Percentiles rank a stretch among this genome's conserved stretches.
phyloP scores from a whole-genome alignment of 1,140 invertebrate genomes.

The Calosoma granatense region DNA sequence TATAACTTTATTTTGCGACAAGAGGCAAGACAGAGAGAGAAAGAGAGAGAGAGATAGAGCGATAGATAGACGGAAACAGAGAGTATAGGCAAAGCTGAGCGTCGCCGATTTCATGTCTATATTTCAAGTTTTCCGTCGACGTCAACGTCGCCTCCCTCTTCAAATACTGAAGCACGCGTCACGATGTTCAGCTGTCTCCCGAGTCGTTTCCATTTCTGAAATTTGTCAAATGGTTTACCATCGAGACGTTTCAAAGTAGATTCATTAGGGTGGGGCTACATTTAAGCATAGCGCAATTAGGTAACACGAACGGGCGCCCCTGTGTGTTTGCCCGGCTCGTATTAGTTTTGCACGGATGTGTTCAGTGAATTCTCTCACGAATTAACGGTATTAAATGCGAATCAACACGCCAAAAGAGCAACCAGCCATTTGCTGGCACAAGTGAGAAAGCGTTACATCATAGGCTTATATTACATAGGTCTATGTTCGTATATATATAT shows the following conservation, averaged over 20 bases:
- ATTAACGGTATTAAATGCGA: background rate
- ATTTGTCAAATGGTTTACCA: background rate
- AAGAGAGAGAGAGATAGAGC: too few species aligned
- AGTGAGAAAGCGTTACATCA: too few species aligned
- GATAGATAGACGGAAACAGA: too few species aligned
- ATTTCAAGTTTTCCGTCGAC: background rate
- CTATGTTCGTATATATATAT: too few species aligned
- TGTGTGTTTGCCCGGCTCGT: background rate
- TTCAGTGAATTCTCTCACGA: background rate
- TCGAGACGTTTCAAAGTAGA: background rate
- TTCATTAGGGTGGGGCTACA: background rate
- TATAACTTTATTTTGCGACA: too few species aligned
- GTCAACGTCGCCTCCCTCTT: background rate
- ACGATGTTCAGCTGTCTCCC: background rate
- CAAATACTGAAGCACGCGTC: background rate
- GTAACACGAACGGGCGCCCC: background rate
- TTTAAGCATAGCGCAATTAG: background rate
- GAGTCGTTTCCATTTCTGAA: background rate
- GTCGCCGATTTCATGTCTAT: background rate
- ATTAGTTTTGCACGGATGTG: background rate
- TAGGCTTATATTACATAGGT: too few species aligned
- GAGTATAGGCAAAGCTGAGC: too few species aligned
- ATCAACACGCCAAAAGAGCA: background rate
- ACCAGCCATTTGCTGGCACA: background rate
- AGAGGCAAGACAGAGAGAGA: too few species aligned